Evolutionary conservation across 2,888 invertebrate genomes (phyloP), one percentile per base, ranked within the genome.

Genomic region (Mimachlamys varia): DNA sequence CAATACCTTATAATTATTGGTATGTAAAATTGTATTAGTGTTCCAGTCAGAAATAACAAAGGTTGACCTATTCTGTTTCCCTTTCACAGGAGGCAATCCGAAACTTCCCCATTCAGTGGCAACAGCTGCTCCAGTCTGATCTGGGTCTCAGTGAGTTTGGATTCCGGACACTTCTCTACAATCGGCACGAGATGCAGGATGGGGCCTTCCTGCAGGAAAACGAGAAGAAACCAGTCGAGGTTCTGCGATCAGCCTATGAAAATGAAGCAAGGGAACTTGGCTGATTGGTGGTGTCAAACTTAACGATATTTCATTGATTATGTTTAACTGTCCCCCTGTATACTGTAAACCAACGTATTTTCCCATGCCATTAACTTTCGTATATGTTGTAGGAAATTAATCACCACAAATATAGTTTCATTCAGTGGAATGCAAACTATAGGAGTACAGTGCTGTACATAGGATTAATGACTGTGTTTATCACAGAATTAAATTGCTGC

Each of bases 141-240:
- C 93, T 96, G 50, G 96, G 96, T 10, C 93, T 96, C 87, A 96
- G 96, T 92, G 95, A 96, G 92, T 92, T 94, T 87, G 95, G 95
- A 2, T 95, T 96, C 90, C 90, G 94, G 37, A 94, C 94, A 7
- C 93, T 96, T 88, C 93, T 96, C 87, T 95, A 94, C 92, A 95
- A 96, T 92, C 92, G 96, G 15, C 95, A 96, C 90, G 96, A 96
- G 92, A 94, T 96, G 94, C 96, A 96, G 91, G 96, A 96, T 33
- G 95, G 95, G 2, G 96, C 96, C 3, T 94, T 93, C 87, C 92
- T 96, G 37, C 95, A 96, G 90, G 96, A 96, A 53, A 93, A 92
- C 55, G 96, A 96, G 91, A 96, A 95, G 92, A 96, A 95, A 90
- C 96, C 95, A 38, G 95, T 96, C 0, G 94, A 95, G 87, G 94